phyloP scores from a whole-genome alignment of 1,140 invertebrate species.

The Watersipora subatra region DNA sequence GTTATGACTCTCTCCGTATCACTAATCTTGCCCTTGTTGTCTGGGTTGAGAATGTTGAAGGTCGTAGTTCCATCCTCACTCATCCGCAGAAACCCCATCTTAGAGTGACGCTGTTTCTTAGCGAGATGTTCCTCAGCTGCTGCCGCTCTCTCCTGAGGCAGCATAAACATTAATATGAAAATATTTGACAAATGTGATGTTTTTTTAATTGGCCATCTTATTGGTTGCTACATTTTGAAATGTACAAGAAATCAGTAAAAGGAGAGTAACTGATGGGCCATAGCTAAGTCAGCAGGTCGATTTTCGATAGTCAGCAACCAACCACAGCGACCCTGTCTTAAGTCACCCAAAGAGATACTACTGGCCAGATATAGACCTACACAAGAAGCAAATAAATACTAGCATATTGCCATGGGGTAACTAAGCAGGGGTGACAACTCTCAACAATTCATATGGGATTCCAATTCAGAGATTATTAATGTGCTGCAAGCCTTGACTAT shows the following conservation, averaged over 20 bases:
- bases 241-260: not conserved
- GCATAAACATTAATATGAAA: not conserved
- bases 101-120: not conserved
- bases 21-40: slow-evolving; percentile 40
- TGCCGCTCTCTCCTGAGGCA: slow-evolving; percentile 5
- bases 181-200: not conserved
- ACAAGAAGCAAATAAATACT: no score
- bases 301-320: not conserved
- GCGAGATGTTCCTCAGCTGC: not conserved
- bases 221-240: no score
- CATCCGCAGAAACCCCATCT: slow-evolving; percentile 68
- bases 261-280: not conserved
- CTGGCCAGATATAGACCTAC: no score
- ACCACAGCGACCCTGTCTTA: not conserved
- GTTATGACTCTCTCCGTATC: slow-evolving; percentile 54
- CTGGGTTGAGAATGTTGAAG: slow-evolving; percentile 69
- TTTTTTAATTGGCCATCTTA: no score
- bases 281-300: not conserved
- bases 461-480: no score
- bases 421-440: no score
- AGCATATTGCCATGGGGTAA: no score
- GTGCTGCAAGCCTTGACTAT: no score
- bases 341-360: no score
- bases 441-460: no score
- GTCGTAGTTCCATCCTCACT: slow-evolving; percentile 71